Evolutionary conservation across 2,797 vertebrate genomes (phyloP), one percentile per base, ranked within the genome.

Genomic region (Mionectes olivaceus): DNA sequence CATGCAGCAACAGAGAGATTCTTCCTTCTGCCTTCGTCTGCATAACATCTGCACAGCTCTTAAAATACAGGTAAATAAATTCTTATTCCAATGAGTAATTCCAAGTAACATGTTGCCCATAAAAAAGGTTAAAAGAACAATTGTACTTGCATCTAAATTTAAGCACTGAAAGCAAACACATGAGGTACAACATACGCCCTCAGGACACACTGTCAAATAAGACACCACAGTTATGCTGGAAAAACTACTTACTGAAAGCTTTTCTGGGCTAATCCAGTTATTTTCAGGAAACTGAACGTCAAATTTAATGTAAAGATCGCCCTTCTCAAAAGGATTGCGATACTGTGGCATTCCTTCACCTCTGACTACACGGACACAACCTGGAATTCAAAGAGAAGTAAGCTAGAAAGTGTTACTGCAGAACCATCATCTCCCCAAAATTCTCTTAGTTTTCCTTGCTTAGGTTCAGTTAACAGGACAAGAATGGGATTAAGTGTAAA

Each of bases 331-430:
- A 27, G 99, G 99, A 98, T 99, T 99, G 52, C 99, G 98, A 95
- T 99, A 99, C 87, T 99, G 99, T 27, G 99, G 99, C 99, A 99
- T 99, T 33, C 99, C 99, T 96, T 99, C 99, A 53, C 99, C 99
- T 96, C 99, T 97, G 93, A 99, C 99, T 76, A 99, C 99, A 64
- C 99, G 98, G 93, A 99, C 97, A 13, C 99, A 99, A 70, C 98
- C 99, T 99, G 96, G 25, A 78, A 82, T 89, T 71, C 35, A 77
- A 69, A 84, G 19, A 57, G 50, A 86, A 37, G 37, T 4, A 22
- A 91, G 79, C 47, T 30, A 68, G 6, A 64, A 41, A 79, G 63
- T 25, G 13, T 12, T 56, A 4, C 33, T 68, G 67, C 37, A 71
- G 28, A 87, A 55, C 33, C 55, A 57, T 6, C 44, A 24, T 57